Base-by-base conservation (phyloP, 2,797 vertebrate species). In the Syngnathus rostellatus region DNA sequence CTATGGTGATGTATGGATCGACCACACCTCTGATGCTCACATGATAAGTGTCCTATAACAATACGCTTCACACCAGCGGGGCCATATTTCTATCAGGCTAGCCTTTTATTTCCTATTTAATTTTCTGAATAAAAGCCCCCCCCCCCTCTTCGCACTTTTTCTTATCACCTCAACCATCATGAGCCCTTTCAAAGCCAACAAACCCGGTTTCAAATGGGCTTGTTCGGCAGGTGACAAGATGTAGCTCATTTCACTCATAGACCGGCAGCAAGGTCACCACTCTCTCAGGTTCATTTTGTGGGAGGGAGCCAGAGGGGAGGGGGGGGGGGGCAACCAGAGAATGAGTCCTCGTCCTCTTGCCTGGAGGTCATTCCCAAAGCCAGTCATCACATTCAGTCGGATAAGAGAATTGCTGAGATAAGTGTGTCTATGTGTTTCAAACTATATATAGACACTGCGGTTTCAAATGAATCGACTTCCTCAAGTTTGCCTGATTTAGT, bases 261-360 rank as follows among this genome's bases (percentile, higher is more conserved):
- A 93, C 91, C 92, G 88, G 92, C 88, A 93, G 94, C 94, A 97
- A 96, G 95, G 94, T 95, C 95, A 95, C 92, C 75, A 90, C 88
- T 92, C 93, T 93, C 94, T 94, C 93, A 92, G 72, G 94, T 93
- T 94, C 93, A 94, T 93, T 94, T 92, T 93, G 91, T 91, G 90
- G 89, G 91, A 92, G 91, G 81, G 83, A 85, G 80, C 89, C 89
- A 68, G 76, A 77, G 91, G 90, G 69, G 76, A 78, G 91, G 90
- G 89, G 89, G 77, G 80, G 72, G 81, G 86, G 81, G 77, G 82
- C 79, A 75, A 72, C 87, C 88, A 84, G 85, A 86, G 93, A 93
- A 92, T 89, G 93, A 93, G 92, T 88, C 90, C 92, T 85, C 77
- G 91, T 92, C 89, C 93, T 93, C 84, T 57, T 89, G 88, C 92